Conservation (phyloP, 2,113 vertebrate genomes). For the Leptocoma aspasia region DNA sequence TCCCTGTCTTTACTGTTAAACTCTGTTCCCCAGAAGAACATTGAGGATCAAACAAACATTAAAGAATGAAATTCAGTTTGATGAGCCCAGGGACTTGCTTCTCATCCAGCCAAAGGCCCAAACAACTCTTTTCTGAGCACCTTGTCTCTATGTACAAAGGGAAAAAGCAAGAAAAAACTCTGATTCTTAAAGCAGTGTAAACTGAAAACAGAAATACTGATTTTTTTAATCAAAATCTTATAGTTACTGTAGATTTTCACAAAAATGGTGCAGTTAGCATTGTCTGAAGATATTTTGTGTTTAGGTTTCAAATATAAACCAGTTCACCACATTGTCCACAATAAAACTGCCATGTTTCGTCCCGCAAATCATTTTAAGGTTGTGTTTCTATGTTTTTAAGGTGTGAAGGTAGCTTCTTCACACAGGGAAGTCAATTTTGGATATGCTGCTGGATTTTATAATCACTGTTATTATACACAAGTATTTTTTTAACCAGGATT, state of each 20-base stretch:
- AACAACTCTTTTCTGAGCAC: neutral
- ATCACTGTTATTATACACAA: neutral
- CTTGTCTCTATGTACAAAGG: neutral
- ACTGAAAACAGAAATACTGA: neutral
- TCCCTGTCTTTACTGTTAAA: neutral
- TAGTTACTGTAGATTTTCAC: neutral
- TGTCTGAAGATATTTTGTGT: neutral
- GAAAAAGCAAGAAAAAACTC: neutral
- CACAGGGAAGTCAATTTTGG: neutral
- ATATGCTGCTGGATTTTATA: neutral
- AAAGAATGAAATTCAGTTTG: neutral
- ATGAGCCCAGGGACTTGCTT: neutral
- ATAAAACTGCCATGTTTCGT: neutral
- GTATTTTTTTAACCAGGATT: neutral
- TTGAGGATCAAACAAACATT: neutral
- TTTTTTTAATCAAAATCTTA: neutral
- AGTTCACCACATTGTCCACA: neutral
- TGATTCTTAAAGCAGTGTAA: neutral
- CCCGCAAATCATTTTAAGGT: neutral
- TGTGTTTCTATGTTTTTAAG: neutral
- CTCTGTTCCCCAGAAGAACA: neutral
- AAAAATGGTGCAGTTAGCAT: neutral
- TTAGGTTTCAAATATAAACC: neutral
- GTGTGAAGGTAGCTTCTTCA: neutral
- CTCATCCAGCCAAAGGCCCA: neutral